phyloP scores from a whole-genome alignment of 2,888 invertebrate genomes.

The Pristionchus exspectatus region DNA sequence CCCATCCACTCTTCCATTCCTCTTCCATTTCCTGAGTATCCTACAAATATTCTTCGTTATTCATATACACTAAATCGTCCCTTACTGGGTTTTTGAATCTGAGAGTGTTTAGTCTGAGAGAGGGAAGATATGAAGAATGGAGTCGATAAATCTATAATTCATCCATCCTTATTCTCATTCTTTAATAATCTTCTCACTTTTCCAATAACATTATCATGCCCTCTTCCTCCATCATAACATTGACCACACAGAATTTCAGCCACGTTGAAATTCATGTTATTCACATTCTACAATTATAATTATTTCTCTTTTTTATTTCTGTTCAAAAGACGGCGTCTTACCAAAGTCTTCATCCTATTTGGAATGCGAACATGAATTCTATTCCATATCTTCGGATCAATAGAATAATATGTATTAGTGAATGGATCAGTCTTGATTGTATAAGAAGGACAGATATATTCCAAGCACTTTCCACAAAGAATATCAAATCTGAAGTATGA shows the following conservation, averaged over 20 bases:
- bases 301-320: background rate
- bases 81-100: constrained; percentile 12
- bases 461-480: constrained; percentile 7
- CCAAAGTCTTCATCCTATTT: background rate
- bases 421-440: constrained; percentile 22
- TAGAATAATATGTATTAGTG: background rate
- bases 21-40: background rate
- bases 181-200: background rate
- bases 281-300: background rate
- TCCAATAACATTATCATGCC: background rate
- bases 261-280: background rate
- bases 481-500: constrained; percentile 1
- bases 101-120: constrained; percentile 16
- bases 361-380: background rate
- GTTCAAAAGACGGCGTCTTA: background rate
- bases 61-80: background rate
- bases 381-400: constrained; percentile 7
- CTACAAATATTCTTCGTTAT: background rate
- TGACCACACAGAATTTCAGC: background rate
- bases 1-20: constrained; percentile 40
- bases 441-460: background rate
- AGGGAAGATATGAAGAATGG: constrained; percentile 1
- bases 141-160: constrained; percentile 11
- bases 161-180: background rate
- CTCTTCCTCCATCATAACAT: background rate